Base-by-base conservation (phyloP, 2,888 invertebrate species). In the Lasioglossum leucozonium region DNA sequence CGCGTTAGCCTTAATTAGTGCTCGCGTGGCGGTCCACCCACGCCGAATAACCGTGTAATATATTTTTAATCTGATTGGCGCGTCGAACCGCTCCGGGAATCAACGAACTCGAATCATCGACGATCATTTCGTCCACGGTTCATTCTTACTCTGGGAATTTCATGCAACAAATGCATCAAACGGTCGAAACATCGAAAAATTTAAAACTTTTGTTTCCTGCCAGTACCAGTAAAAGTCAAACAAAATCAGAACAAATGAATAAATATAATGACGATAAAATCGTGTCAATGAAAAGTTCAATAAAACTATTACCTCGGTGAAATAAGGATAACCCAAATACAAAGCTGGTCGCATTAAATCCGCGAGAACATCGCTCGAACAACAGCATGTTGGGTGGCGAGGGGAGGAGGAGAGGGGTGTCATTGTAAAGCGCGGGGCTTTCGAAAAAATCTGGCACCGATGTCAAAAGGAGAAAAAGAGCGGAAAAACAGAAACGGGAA, bases 1-100 rank as follows among this genome's bases (percentile, higher is more conserved):
- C 42, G 81, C 34, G 85, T 77, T 78, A 58, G 47, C 58, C 79
- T 79, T 85, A 85, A 85, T 85, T 85, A 85, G 76, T 62, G 71
- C n/a, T n/a, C 74, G 77, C 73, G 42, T 42, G 74, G 42, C 47
- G 77, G 62, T 47, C 58, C 58, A 62, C 47, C 77, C 81, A 71
- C 26, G 55, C 62, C 18, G 76, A 58, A 74, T 65, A 72, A 72
- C 72, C 44, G 77, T 62, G 37, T 47, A 47, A 67, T 67, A 67
- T 67, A 67, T 67, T 67, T 67, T 67, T 67, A 37, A 67, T 37
- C 40, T 22, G 37, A 67, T 67, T 67, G 34, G 34, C 22, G 37
- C n/a, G 37, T 11, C 40, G 67, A 40, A n/a, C 37, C 2, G n/a
- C 11, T 34, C 18, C 65, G 34, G 18, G 22, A 37, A 37, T 67